Conservation (phyloP, 2,113 vertebrate genomes). For the Arizona elegans region DNA sequence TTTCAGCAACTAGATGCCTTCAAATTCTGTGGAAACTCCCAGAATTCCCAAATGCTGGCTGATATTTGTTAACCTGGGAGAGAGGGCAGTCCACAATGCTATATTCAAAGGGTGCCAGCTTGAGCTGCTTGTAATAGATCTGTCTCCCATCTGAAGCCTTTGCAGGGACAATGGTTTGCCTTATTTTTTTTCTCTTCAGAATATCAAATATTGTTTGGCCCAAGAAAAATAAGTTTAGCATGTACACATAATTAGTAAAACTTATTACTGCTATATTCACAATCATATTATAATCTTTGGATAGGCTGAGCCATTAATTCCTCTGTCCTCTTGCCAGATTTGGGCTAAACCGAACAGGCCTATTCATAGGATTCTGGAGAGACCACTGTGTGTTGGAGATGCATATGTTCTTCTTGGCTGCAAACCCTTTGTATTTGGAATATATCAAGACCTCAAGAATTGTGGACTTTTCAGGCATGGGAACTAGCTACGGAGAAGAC, state of each 20-base stretch:
- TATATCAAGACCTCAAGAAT: not conserved
- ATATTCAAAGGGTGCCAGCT: not conserved
- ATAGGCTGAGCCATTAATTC: not conserved
- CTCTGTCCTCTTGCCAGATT: not conserved
- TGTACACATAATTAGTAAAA: conserved; percentile 38
- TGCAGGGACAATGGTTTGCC: conserved; percentile 39
- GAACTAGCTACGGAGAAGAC: not conserved
- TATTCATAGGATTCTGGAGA: not conserved
- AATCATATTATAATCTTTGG: not conserved
- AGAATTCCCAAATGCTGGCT: not conserved
- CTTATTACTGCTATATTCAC: not conserved
- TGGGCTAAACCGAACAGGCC: not conserved
- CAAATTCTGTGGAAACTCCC: not conserved
- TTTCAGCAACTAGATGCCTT: not conserved
- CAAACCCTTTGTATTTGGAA: not conserved
- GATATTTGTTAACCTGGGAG: not conserved
- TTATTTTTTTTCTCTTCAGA: conserved; percentile 30
- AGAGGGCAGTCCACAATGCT: not conserved
- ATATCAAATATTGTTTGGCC: conserved; percentile 61
- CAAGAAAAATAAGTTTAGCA: conserved; percentile 55
- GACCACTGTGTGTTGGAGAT: not conserved
- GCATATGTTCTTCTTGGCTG: not conserved
- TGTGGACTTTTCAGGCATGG: not conserved
- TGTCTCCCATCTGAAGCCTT: conserved; percentile 43
- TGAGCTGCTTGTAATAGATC: not conserved